phyloP scores from a whole-genome alignment of 2,797 vertebrate species.

The Trachurus trachurus region DNA sequence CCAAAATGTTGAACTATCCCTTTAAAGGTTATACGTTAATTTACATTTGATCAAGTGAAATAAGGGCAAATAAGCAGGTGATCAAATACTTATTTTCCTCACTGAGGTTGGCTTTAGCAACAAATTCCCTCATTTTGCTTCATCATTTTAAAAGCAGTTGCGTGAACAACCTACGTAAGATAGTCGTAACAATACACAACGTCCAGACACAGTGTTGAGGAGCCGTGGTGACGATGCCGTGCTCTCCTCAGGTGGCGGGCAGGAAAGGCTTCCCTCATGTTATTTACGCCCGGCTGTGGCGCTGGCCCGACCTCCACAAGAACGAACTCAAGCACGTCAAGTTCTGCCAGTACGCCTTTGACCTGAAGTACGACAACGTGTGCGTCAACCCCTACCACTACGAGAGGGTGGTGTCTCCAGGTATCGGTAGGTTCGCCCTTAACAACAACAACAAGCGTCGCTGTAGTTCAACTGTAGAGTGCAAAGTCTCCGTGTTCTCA shows the following conservation, averaged over 20 bases:
- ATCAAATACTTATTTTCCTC: too few relatives aligned
- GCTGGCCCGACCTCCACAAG: slow-evolving; percentile 90
- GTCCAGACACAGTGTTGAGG: too few relatives aligned
- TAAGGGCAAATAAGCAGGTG: too few relatives aligned
- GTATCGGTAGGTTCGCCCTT: slow-evolving; percentile 80
- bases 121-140: too few relatives aligned
- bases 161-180: too few relatives aligned
- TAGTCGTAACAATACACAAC: too few relatives aligned
- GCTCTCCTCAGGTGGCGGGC: slow-evolving; percentile 81
- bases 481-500: slow-evolving; percentile 5
- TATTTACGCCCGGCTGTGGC: slow-evolving; percentile 87
- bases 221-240: not conserved
- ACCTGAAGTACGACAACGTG: slow-evolving; percentile 89
- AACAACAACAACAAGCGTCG: not conserved
- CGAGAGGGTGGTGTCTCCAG: slow-evolving; percentile 87
- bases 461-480: not conserved
- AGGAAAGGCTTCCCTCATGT: slow-evolving; percentile 90
- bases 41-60: too few relatives aligned
- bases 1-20: too few relatives aligned
- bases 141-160: too few relatives aligned
- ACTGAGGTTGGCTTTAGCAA: too few relatives aligned
- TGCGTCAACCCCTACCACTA: slow-evolving; percentile 90
- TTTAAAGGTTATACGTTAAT: too few relatives aligned
- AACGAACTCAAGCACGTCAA: slow-evolving; percentile 89
- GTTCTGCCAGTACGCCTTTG: slow-evolving; percentile 90